Evolutionary conservation across 2,797 vertebrate species (phyloP).

Genomic region (Lycodopsis pacificus): DNA sequence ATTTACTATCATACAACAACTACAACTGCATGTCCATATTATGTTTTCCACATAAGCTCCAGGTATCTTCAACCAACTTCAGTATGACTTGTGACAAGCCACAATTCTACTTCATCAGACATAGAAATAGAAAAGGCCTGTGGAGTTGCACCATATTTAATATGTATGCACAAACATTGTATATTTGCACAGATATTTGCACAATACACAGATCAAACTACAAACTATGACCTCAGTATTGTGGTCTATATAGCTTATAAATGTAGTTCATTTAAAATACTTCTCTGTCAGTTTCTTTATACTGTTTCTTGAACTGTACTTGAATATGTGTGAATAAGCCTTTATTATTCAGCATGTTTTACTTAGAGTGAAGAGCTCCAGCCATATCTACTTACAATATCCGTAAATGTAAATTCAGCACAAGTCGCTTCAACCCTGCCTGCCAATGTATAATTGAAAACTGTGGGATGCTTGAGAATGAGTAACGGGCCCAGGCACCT

Average conservation of each 20-base stretch:
- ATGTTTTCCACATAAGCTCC: background rate
- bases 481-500: conserved; percentile 55
- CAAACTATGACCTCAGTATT: background rate
- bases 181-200: background rate
- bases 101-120: background rate
- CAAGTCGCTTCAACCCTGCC: conserved; percentile 20
- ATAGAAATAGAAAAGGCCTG: background rate
- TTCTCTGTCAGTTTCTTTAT: background rate
- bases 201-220: background rate
- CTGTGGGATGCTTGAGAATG: conserved; percentile 50
- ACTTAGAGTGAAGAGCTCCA: background rate
- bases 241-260: background rate
- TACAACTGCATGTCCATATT: background rate
- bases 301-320: background rate
- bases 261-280: background rate
- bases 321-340: background rate
- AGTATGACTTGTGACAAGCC: background rate
- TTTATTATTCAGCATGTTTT: conserved; percentile 7
- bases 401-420: conserved; percentile 46
- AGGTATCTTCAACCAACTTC: background rate
- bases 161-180: background rate
- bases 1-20: background rate
- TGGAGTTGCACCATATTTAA: background rate
- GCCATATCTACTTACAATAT: conserved; percentile 20
- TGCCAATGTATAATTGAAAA: conserved; percentile 52